These are phyloP conservation scores for Harpagoxenus sublaevis DNA, from an alignment of 2,888 invertebrate species.

Conservation along the genomic window DNA sequence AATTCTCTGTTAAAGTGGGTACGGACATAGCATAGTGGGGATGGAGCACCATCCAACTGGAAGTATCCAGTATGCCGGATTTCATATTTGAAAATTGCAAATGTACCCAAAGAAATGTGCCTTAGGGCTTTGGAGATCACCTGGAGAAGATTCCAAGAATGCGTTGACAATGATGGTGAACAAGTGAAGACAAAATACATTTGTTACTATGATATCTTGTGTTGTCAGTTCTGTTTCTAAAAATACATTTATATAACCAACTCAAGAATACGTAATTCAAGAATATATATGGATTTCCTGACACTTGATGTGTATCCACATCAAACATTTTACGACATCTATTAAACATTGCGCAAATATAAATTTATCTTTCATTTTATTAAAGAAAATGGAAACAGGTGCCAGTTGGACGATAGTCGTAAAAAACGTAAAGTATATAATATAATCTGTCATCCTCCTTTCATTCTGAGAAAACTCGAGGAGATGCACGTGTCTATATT, in stretches of 20 bases:
- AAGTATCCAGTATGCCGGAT: too few relatives aligned
- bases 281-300: not conserved
- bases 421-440: not conserved
- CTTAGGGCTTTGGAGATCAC: too few relatives aligned
- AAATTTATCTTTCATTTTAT: not conserved
- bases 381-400: not conserved
- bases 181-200: too few relatives aligned
- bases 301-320: not conserved
- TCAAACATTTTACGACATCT: not conserved
- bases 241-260: conserved; percentile 16
- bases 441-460: not conserved
- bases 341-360: not conserved
- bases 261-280: not conserved
- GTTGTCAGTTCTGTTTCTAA: not conserved
- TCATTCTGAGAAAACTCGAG: not conserved
- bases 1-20: too few relatives aligned
- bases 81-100: too few relatives aligned
- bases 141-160: too few relatives aligned
- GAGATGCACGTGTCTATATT: not conserved
- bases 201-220: too few relatives aligned
- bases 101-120: too few relatives aligned
- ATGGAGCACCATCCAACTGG: too few relatives aligned
- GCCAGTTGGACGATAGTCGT: not conserved
- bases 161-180: too few relatives aligned
- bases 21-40: too few relatives aligned